phyloP scores from a whole-genome alignment of 2,113 vertebrate species.

The Nannobrachium achirus region DNA sequence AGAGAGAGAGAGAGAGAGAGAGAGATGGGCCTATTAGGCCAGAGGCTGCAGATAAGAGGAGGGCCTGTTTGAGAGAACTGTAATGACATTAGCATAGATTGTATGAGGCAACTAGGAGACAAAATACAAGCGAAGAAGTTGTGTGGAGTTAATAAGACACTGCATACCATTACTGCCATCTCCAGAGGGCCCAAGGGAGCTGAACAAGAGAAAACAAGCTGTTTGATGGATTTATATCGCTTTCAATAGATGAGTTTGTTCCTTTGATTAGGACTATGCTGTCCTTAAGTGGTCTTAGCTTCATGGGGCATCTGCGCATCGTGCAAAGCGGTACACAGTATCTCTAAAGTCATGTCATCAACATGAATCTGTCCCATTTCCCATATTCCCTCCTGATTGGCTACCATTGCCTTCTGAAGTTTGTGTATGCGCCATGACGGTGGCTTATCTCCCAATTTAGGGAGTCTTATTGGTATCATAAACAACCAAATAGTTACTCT shows the following conservation, averaged over 20 bases:
- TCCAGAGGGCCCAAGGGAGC: slow-evolving; percentile 22
- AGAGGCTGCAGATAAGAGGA: slow-evolving; percentile 41
- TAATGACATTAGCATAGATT: slow-evolving; percentile 41
- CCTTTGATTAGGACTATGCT: slow-evolving; percentile 8
- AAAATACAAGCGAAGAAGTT: slow-evolving; percentile 18
- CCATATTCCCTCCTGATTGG: too few relatives aligned
- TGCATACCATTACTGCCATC: slow-evolving; percentile 3
- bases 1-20: slow-evolving; percentile 27
- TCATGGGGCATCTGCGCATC: not conserved
- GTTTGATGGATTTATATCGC: not conserved
- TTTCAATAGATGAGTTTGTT: slow-evolving; percentile 15
- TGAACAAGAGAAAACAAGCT: slow-evolving; percentile 14
- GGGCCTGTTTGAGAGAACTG: slow-evolving; percentile 20
- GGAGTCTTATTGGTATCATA: too few relatives aligned
- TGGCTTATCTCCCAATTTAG: too few relatives aligned
- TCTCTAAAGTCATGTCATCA: too few relatives aligned
- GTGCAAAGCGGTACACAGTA: too few relatives aligned
- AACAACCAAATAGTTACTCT: too few relatives aligned
- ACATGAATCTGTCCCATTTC: too few relatives aligned
- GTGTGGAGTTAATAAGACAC: slow-evolving; percentile 21
- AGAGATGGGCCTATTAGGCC: slow-evolving; percentile 13
- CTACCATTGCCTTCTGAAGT: too few relatives aligned
- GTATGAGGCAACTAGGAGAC: slow-evolving; percentile 19
- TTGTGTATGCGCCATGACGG: too few relatives aligned
- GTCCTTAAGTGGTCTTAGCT: not conserved